phyloP scores from a whole-genome alignment of 64 coral and sea anemone genomes.

The Montipora sp. region DNA sequence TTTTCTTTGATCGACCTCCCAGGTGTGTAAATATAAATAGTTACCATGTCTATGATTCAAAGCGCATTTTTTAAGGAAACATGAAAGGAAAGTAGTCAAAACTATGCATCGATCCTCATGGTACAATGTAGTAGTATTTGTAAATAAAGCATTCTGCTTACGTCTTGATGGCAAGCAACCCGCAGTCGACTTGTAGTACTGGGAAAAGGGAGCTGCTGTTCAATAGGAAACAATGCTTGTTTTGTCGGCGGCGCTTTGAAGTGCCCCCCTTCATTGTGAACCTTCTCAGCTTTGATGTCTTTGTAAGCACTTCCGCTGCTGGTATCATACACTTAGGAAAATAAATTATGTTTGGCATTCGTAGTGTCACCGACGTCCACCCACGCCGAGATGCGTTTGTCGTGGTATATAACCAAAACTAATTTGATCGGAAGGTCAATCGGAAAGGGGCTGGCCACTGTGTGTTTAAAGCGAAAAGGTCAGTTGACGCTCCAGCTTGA shows the following conservation, averaged over 20 bases:
- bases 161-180: not conserved
- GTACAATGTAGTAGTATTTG: not conserved
- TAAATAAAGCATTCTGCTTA: not conserved
- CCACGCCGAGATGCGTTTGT: not conserved
- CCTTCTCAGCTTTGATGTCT: not conserved
- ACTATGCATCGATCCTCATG: not conserved
- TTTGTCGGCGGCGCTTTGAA: conserved; percentile 2
- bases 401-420: not conserved
- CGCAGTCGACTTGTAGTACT: not conserved
- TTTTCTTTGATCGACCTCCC: too few relatives aligned
- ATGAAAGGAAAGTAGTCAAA: not conserved
- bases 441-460: not conserved
- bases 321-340: not conserved
- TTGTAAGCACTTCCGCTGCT: not conserved
- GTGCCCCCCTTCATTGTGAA: not conserved
- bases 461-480: not conserved
- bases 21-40: too few relatives aligned
- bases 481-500: not conserved
- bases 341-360: not conserved
- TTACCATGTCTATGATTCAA: too few relatives aligned
- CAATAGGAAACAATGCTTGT: not conserved
- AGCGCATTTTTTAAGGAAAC: not conserved
- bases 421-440: not conserved
- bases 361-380: not conserved
- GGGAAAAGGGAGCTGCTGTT: not conserved